Evolutionary conservation across 2,797 vertebrate species (phyloP), one percentile per base, ranked within the genome.

Genomic region (Parauchenoglanis punctatus): DNA sequence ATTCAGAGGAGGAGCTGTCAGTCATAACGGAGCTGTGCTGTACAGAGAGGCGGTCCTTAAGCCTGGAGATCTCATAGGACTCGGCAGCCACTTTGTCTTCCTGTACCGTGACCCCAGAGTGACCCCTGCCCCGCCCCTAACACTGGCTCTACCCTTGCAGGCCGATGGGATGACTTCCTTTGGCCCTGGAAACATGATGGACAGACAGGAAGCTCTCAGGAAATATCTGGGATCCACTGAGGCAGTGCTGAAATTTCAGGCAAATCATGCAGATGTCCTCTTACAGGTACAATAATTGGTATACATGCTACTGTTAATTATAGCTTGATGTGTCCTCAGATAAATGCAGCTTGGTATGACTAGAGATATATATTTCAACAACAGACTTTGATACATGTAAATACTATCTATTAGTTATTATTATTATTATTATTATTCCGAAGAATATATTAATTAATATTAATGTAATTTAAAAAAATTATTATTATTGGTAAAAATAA

Each of bases 91-190:
- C 89, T 98, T 98, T 92, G 94, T 98, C 59, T 97, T 98, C 93
- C 95, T 98, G 93, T 98, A 97, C 90, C 97, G 97, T 84, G 97
- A 98, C 94, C 97, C 97, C 58, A 96, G 97, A n/a, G 90, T 95
- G 23, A 95, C 93, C 18, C 95, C 96, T 1, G 92, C 95, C 49
- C 94, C 96, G 0, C 95, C 95, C 0, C 91, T 96, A 85, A 96
- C 96, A 0, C 89, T 97, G 81, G 97, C 96, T 86, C 91, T 97
- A 87, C 95, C 95, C 0, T 95, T 94, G 95, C 95, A 96, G 91
- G 87, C 91, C 0, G 96, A 96, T 54, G 92, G 92, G 52, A 92
- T 94, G 18, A 91, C 93, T 91, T 93, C 96, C 91, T 96, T 96
- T 87, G 96, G 97, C 82, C 94, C 97, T 20, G 96, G 96, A 0